Base-by-base conservation (phyloP, 2,797 vertebrate genomes). In the Fistularia commersonii region DNA sequence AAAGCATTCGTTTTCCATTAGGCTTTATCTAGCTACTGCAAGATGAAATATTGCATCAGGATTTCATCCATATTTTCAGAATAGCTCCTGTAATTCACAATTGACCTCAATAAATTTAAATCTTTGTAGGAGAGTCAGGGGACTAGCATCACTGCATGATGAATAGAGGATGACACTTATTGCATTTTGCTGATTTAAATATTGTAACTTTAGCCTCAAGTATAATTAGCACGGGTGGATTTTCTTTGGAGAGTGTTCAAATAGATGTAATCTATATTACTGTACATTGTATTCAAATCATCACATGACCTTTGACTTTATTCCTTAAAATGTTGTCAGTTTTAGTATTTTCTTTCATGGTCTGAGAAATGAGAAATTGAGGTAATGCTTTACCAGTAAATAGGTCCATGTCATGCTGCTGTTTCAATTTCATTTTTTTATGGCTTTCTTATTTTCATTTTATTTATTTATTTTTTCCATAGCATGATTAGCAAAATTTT, bases 41-140 rank as follows among this genome's bases (percentile, higher is more conserved):
- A 77, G 53, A 77, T 61, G 69, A 75, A 79, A 75, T 69, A 64
- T 82, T 84, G 75, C 77, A 55, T 79, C 64, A 82, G 57, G 60
- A 82, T 77, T 79, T 76, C 64, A 66, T 51, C 66, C 3, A 0
- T 32, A 49, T 70, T 82, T 79, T 69, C 54, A 62, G 70, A 67
- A 47, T 35, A 40, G 46, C 34, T 56, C 49, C 54, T 61, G 57
- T 41, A 64, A 61, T 68, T 68, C 71, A 69, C 50, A 65, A 60
- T 62, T 71, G 51, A 77, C 72, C 65, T 74, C 61, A 44, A 57
- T 58, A 57, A 62, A 78, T 69, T 74, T 61, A 49, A 64, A 66
- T 73, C 46, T 61, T 33, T 52, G 46, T 39, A 49, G n/a, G 37
- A 13, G 1, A 48, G 51, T 52, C 41, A 41, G 39, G 33, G 46